These are phyloP conservation scores for Glyptemys insculpta DNA, from an alignment of 2,797 vertebrate genomes.

Conservation along the genomic window DNA sequence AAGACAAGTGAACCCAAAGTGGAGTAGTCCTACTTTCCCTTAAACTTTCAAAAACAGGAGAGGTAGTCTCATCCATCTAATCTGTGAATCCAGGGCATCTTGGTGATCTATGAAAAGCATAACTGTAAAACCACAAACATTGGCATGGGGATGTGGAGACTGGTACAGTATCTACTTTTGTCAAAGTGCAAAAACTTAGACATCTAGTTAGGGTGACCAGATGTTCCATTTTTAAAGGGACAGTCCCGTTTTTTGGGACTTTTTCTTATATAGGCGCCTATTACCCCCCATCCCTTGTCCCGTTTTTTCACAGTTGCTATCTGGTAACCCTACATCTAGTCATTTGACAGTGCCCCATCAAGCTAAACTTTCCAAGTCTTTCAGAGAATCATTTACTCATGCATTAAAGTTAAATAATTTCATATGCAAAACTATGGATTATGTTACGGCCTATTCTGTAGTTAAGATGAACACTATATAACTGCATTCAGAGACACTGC, in stretches of 20 bases:
- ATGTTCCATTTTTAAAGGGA: too few relatives aligned
- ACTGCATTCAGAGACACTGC: not conserved
- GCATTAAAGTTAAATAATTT: not conserved
- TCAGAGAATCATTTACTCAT: not conserved
- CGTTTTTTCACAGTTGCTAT: too few relatives aligned
- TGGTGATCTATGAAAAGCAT: not conserved
- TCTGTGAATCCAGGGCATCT: not conserved
- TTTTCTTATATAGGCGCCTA: too few relatives aligned
- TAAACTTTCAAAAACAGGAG: not conserved
- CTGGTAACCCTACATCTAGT: too few relatives aligned
- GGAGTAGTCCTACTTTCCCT: not conserved
- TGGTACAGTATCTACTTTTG: not conserved
- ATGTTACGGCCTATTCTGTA: not conserved
- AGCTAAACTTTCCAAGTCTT: not conserved
- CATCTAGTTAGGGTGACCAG: too few relatives aligned
- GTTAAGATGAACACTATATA: not conserved
- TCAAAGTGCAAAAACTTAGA: not conserved
- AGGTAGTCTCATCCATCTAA: not conserved
- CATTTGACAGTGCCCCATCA: not conserved
- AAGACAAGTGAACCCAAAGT: not conserved
- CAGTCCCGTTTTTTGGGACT: too few relatives aligned
- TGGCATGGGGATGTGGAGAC: not conserved
- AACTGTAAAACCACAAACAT: not conserved
- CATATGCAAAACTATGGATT: not conserved
- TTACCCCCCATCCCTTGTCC: too few relatives aligned